These are phyloP conservation scores for Trichonephila inaurata DNA, from an alignment of 1,140 invertebrate species.

Conservation along the genomic window DNA sequence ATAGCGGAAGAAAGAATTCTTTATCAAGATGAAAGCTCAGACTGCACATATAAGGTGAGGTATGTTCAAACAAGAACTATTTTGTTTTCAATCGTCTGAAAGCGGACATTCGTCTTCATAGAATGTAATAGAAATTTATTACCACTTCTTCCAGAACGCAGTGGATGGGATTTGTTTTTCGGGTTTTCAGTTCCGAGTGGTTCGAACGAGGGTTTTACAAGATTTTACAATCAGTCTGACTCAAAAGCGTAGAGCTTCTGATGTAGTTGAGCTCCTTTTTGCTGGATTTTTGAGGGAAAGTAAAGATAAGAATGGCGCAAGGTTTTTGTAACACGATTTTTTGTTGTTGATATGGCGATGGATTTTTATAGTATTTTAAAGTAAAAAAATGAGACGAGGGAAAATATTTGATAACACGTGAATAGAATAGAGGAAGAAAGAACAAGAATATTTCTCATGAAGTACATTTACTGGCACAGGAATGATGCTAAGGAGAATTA, in stretches of 20 bases:
- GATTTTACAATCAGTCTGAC: constrained; percentile 68
- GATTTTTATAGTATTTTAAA: background rate
- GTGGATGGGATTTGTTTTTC: constrained; percentile 16
- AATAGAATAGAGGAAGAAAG: too few relatives aligned
- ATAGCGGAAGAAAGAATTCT: constrained; percentile 14
- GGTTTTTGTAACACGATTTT: background rate
- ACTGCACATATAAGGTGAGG: background rate
- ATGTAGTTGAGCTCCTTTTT: background rate
- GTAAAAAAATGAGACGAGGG: background rate
- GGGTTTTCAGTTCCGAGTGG: background rate
- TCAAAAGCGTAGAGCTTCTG: background rate
- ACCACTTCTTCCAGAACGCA: constrained; percentile 13
- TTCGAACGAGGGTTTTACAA: constrained; percentile 49
- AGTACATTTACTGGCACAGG: too few relatives aligned
- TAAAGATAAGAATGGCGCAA: background rate
- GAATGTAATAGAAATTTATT: constrained; percentile 72
- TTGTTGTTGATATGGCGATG: background rate
- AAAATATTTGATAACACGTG: background rate
- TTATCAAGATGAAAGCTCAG: constrained; percentile 58
- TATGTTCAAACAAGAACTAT: constrained; percentile 31
- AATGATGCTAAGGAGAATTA: too few relatives aligned
- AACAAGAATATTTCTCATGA: too few relatives aligned
- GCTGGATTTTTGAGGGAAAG: background rate
- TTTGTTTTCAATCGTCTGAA: constrained; percentile 71
- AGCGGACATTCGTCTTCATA: constrained; percentile 68